phyloP scores from a whole-genome alignment of 2,888 invertebrate genomes.

The Thyatira batis region DNA sequence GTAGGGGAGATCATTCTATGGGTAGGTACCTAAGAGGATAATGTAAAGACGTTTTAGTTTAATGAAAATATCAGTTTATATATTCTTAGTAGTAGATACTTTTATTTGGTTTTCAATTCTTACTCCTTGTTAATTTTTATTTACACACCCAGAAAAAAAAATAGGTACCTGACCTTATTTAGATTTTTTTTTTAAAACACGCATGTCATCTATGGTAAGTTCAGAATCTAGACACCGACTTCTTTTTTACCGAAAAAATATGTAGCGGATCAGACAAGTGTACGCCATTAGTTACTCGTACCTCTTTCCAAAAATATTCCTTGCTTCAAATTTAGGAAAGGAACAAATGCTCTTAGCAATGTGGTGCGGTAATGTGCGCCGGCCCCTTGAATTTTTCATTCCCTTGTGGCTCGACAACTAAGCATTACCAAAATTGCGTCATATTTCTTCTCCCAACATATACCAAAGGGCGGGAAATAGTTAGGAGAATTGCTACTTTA shows the following conservation, averaged over 20 bases:
- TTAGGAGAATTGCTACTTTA: slow-evolving; percentile 64
- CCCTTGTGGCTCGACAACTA: slow-evolving; percentile 80
- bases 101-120: background rate
- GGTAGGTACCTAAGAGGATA: slow-evolving; percentile 21
- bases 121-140: no score
- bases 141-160: no score
- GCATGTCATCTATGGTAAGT: slow-evolving; percentile 15
- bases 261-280: slow-evolving; percentile 32
- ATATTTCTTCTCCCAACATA: slow-evolving; percentile 78
- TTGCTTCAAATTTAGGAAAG: slow-evolving; percentile 59
- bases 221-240: slow-evolving; percentile 35
- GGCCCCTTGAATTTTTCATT: slow-evolving; percentile 81
- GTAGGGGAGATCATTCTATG: slow-evolving; percentile 23
- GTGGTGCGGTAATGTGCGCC: slow-evolving; percentile 73
- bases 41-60: slow-evolving; percentile 12
- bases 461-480: slow-evolving; percentile 65
- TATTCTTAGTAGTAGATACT: background rate
- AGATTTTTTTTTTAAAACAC: no score
- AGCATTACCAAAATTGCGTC: slow-evolving; percentile 82
- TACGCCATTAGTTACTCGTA: slow-evolving; percentile 47
- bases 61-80: slow-evolving; percentile 7
- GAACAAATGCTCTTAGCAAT: slow-evolving; percentile 75
- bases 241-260: slow-evolving; percentile 26
- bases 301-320: slow-evolving; percentile 61
- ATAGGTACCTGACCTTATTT: no score